Conservation (phyloP, 2,797 vertebrate genomes). For the Microtus obscurus region DNA sequence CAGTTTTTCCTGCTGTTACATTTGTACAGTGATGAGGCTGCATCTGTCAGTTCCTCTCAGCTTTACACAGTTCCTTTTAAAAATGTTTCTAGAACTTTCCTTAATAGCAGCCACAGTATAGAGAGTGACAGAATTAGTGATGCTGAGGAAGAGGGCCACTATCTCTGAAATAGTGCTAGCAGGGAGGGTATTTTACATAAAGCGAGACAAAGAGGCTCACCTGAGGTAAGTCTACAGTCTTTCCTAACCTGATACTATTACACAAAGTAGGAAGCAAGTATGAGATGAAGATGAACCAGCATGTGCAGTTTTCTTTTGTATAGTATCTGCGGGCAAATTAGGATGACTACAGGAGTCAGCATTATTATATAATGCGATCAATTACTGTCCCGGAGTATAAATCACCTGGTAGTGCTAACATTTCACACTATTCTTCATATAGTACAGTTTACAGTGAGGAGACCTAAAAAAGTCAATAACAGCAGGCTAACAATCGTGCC, state of each 20-base stretch:
- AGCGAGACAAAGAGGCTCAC: constrained; percentile 38
- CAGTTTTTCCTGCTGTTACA: constrained; percentile 13
- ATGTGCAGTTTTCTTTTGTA: constrained; percentile 32
- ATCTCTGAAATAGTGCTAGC: constrained; percentile 48
- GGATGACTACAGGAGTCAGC: constrained; percentile 9
- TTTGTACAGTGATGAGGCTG: constrained; percentile 49
- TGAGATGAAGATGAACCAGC: neutral
- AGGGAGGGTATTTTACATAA: constrained; percentile 33
- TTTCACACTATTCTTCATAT: constrained; percentile 32
- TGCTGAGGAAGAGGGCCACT: neutral
- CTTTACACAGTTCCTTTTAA: constrained; percentile 43
- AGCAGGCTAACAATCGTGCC: constrained; percentile 45
- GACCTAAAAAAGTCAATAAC: constrained; percentile 65
- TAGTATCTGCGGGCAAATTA: constrained; percentile 42
- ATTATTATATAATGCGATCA: constrained; percentile 65
- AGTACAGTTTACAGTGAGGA: constrained; percentile 35
- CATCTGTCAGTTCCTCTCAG: constrained; percentile 55
- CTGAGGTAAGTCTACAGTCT: neutral
- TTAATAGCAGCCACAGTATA: constrained; percentile 38
- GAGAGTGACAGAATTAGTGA: constrained; percentile 68
- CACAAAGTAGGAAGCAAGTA: constrained; percentile 7
- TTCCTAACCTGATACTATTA: constrained; percentile 11
- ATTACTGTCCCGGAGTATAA: constrained; percentile 28
- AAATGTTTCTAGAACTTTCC: constrained; percentile 68
- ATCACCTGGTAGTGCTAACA: neutral